These are phyloP conservation scores for Eulimnadia texana DNA, from an alignment of 1,140 invertebrate genomes.

Conservation along the genomic window DNA sequence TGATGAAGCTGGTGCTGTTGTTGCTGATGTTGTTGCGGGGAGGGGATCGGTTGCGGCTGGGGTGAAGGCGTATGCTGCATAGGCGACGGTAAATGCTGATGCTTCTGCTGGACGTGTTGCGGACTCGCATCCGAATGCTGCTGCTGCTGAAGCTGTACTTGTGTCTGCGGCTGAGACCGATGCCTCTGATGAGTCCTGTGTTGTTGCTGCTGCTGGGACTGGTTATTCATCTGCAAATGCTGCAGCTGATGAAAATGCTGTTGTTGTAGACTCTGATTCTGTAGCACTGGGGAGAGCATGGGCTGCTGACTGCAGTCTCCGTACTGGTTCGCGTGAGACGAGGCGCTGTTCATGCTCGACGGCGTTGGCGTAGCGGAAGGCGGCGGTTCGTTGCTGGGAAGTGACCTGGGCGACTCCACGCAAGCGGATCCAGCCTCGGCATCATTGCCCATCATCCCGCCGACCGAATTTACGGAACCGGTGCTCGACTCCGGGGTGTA, in stretches of 20 bases:
- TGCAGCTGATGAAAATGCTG: slow-evolving; percentile 21
- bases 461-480: slow-evolving; percentile 65
- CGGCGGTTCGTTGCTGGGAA: slow-evolving; percentile 16
- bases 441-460: slow-evolving; percentile 36
- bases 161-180: slow-evolving; percentile 24
- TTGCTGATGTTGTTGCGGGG: slow-evolving; percentile 20
- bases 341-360: neutral
- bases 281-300: slow-evolving; percentile 3
- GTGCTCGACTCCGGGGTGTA: slow-evolving; percentile 71
- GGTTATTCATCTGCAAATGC: slow-evolving; percentile 20
- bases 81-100: slow-evolving; percentile 10
- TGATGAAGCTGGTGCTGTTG: slow-evolving; percentile 27
- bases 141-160: slow-evolving; percentile 25
- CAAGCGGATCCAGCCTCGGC: neutral
- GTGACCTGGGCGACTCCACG: slow-evolving; percentile 15
- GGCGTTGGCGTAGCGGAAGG: slow-evolving; percentile 13
- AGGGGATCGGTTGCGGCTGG: neutral
- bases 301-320: slow-evolving; percentile 10
- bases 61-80: slow-evolving; percentile 11
- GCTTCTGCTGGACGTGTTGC: slow-evolving; percentile 16
- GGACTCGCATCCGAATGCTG: slow-evolving; percentile 22
- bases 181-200: slow-evolving; percentile 10
- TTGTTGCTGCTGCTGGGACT: slow-evolving; percentile 22
- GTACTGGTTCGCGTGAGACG: neutral
- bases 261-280: slow-evolving; percentile 21